A percentile compares a stretch with the other conserved stretches of the same genome.
Conservation (phyloP, 2,113 vertebrate species). For the Orientallactaga bullata region DNA sequence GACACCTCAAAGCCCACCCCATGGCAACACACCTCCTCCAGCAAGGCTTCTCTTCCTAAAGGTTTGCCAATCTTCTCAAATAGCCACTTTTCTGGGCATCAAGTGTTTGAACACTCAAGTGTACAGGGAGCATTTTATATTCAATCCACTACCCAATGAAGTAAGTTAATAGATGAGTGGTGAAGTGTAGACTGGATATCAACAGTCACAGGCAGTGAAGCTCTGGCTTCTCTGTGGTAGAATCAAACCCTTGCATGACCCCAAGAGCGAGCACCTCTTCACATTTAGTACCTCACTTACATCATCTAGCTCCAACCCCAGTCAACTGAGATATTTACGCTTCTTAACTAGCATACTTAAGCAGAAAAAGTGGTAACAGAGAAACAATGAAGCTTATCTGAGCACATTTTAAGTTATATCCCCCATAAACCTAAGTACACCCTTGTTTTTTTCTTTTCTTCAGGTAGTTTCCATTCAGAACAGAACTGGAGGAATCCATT, state of each 20-base stretch:
- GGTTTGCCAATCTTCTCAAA: too few relatives aligned
- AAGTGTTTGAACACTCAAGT: too few relatives aligned
- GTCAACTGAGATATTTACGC: not conserved
- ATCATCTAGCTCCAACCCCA: not conserved
- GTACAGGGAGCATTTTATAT: too few relatives aligned
- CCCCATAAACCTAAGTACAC: not conserved
- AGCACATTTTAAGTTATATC: not conserved
- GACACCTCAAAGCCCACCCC: too few relatives aligned
- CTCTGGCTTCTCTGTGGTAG: not conserved
- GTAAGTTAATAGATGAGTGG: not conserved
- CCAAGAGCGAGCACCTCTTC: not conserved
- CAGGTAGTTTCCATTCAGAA: not conserved
- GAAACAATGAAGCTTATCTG: not conserved
- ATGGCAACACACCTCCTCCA: too few relatives aligned
- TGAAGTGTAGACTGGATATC: not conserved
- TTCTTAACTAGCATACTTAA: not conserved
- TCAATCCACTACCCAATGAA: not conserved
- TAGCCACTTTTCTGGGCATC: too few relatives aligned
- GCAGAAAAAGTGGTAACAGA: not conserved
- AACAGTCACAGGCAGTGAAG: not conserved
- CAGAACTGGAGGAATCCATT: not conserved
- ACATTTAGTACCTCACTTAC: not conserved
- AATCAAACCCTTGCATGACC: not conserved
- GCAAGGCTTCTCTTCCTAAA: too few relatives aligned
- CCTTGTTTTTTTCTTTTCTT: not conserved